Conservation (phyloP, 2,113 vertebrate genomes). For the Rutilus rutilus region DNA sequence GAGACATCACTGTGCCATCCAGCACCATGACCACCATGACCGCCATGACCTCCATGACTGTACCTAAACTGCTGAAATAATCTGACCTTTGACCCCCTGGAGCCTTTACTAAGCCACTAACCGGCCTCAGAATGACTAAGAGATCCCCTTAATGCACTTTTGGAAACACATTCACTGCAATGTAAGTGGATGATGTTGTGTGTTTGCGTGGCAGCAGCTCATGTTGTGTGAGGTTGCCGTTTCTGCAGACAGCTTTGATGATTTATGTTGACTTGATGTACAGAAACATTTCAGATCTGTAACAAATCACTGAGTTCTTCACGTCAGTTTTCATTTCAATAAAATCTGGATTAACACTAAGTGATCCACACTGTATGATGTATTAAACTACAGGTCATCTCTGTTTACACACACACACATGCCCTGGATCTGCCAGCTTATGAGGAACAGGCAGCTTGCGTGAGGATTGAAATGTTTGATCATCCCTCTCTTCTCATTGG, state of each 20-base stretch:
- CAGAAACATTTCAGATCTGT: neutral
- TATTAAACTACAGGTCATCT: slow-evolving; percentile 12
- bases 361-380: neutral
- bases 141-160: neutral
- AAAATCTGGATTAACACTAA: neutral
- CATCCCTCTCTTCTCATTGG: neutral
- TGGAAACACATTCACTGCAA: neutral
- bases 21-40: slow-evolving; percentile 77
- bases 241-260: neutral
- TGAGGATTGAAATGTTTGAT: neutral
- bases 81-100: neutral
- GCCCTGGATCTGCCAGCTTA: neutral
- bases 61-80: slow-evolving; percentile 94
- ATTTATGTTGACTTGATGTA: slow-evolving; percentile 32
- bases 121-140: neutral
- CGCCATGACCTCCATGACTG: slow-evolving; percentile 87
- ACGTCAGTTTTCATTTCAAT: slow-evolving; percentile 14
- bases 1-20: slow-evolving; percentile 89
- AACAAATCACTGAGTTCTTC: neutral
- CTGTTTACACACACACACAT: neutral
- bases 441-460: neutral
- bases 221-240: neutral
- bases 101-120: neutral
- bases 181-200: neutral
- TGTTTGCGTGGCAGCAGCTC: neutral